Percentiles rank a stretch among this genome's conserved stretches.
phyloP scores from a whole-genome alignment of 2,888 invertebrate genomes.

The Pollenia angustigena region DNA sequence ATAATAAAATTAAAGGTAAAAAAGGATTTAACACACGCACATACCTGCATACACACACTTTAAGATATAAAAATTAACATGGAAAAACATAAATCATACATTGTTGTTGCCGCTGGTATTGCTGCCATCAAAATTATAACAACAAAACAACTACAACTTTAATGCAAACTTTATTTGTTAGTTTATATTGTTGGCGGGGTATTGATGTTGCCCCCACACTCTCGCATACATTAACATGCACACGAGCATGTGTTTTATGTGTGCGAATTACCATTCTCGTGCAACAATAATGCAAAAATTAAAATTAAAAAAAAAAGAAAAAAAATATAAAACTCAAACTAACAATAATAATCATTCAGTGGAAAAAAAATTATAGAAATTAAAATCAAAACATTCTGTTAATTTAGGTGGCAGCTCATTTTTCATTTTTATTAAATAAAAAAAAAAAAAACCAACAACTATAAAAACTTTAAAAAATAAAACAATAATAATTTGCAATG shows the following conservation, averaged over 20 bases:
- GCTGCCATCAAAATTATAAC: conserved; percentile 10
- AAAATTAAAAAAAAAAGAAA: conserved; percentile 8
- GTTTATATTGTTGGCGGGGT: conserved; percentile 42
- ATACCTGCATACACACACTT: not conserved
- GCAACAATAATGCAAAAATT: conserved; percentile 62
- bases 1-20: conserved; percentile 70
- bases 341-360: conserved; percentile 24
- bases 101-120: conserved; percentile 43
- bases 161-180: conserved; percentile 67
- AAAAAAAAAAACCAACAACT: not conserved
- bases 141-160: conserved; percentile 32
- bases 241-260: not conserved
- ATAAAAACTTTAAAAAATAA: conserved; percentile 28
- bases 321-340: conserved; percentile 17
- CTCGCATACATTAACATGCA: not conserved
- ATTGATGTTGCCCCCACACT: conserved; percentile 20
- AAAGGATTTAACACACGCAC: not conserved
- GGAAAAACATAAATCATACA: conserved; percentile 63
- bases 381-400: conserved; percentile 59
- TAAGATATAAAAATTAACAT: conserved; percentile 39
- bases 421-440: conserved; percentile 9
- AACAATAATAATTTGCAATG: conserved; percentile 35
- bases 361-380: conserved; percentile 36
- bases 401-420: conserved; percentile 48
- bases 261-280: conserved; percentile 17